Evolutionary conservation across 2,113 vertebrate species (phyloP).

Genomic region (Coturnix japonica): DNA sequence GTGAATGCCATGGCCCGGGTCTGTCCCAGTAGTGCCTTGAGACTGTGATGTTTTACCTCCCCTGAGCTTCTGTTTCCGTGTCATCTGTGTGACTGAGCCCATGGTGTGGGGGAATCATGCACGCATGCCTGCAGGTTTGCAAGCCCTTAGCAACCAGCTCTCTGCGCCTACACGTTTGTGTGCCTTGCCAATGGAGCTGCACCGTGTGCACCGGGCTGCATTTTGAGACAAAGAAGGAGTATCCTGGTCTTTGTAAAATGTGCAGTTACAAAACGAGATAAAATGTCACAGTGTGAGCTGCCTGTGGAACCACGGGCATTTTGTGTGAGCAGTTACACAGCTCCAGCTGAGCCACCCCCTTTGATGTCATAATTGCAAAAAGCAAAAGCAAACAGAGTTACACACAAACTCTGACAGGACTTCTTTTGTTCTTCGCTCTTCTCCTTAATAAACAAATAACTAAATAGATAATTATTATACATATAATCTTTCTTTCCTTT

Average conservation of each 20-base stretch:
- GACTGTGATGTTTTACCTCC: background rate
- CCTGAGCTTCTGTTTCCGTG: background rate
- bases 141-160: background rate
- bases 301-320: slow-evolving; percentile 3
- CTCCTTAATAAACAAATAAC: too few relatives aligned
- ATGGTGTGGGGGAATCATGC: background rate
- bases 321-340: background rate
- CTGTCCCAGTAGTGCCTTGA: background rate
- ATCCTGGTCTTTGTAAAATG: background rate
- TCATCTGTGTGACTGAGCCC: background rate
- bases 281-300: background rate
- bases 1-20: background rate
- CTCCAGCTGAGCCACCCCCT: background rate
- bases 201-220: rapidly evolving
- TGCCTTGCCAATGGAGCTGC: background rate
- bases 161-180: background rate
- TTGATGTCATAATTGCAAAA: background rate
- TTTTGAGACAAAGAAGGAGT: background rate
- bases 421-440: too few relatives aligned
- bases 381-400: too few relatives aligned
- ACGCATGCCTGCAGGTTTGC: background rate
- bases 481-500: too few relatives aligned
- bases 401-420: too few relatives aligned
- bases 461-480: too few relatives aligned
- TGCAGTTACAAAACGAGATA: background rate